phyloP scores from a whole-genome alignment of 2,888 invertebrate species.

The Eristalinus aeneus region DNA sequence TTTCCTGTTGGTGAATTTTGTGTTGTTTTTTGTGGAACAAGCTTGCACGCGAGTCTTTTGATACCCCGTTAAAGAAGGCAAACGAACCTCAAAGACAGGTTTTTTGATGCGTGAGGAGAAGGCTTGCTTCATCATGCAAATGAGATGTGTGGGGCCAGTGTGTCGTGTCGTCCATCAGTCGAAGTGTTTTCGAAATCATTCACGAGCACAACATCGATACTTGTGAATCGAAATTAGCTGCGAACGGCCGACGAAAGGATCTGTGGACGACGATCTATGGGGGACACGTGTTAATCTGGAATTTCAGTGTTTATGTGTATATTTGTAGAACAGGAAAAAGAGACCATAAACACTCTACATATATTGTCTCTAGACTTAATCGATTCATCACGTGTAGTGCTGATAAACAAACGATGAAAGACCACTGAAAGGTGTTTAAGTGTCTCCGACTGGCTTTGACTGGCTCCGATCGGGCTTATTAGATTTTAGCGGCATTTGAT shows the following conservation, averaged over 20 bases:
- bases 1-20: not conserved
- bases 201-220: constrained; percentile 12
- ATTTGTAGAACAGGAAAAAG: constrained; percentile 21
- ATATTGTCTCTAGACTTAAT: not conserved
- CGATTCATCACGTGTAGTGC: constrained; percentile 39
- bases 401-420: constrained; percentile 19
- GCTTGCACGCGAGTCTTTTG: not conserved
- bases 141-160: not conserved
- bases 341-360: not conserved
- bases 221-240: constrained; percentile 21
- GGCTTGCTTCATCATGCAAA: constrained; percentile 30
- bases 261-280: not conserved
- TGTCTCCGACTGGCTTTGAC: not conserved
- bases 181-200: constrained; percentile 19
- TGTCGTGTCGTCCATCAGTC: not conserved
- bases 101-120: not conserved
- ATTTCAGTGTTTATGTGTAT: constrained; percentile 12
- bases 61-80: not conserved
- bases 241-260: constrained; percentile 18
- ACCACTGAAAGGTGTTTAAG: not conserved
- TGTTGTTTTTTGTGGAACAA: not conserved
- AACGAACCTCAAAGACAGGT: constrained; percentile 5
- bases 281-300: constrained; percentile 22
- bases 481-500: not conserved
- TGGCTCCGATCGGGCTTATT: not conserved